Evolutionary conservation across 1,140 invertebrate genomes (phyloP).

Genomic region (Cyrtorhinus lividipennis): DNA sequence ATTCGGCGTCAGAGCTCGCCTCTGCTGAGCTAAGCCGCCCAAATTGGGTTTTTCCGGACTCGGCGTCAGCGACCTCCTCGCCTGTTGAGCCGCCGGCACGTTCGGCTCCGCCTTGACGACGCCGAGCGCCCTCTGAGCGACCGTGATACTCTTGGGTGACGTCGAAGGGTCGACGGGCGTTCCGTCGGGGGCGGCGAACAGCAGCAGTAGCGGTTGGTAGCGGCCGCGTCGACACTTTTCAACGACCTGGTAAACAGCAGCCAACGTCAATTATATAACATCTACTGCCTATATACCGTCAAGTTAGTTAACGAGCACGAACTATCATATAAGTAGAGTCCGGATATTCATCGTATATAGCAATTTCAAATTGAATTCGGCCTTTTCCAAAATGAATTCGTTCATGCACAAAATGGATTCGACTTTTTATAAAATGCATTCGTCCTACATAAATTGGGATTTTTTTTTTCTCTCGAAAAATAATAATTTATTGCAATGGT

Average conservation of each 20-base stretch:
- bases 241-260: conserved; percentile 45
- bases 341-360: no score
- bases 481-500: no score
- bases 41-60: conserved; percentile 57
- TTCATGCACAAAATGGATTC: no score
- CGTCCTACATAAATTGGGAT: no score
- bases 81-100: conserved; percentile 8
- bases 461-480: no score
- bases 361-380: no score
- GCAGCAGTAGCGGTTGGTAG: conserved; percentile 80
- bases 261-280: no score
- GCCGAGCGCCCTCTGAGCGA: conserved; percentile 29
- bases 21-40: conserved; percentile 20
- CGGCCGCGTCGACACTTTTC: conserved; percentile 80
- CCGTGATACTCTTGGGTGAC: conserved; percentile 54
- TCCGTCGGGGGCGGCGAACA: conserved; percentile 73
- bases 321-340: no score
- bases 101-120: conserved; percentile 21
- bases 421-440: no score
- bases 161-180: conserved; percentile 59
- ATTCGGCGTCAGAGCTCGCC: conserved; percentile 30
- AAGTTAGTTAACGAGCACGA: no score
- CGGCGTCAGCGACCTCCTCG: conserved; percentile 60
- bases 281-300: no score
- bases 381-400: no score